phyloP scores from a whole-genome alignment of 2,888 invertebrate species.

The Drosophila hawaiiensis region DNA sequence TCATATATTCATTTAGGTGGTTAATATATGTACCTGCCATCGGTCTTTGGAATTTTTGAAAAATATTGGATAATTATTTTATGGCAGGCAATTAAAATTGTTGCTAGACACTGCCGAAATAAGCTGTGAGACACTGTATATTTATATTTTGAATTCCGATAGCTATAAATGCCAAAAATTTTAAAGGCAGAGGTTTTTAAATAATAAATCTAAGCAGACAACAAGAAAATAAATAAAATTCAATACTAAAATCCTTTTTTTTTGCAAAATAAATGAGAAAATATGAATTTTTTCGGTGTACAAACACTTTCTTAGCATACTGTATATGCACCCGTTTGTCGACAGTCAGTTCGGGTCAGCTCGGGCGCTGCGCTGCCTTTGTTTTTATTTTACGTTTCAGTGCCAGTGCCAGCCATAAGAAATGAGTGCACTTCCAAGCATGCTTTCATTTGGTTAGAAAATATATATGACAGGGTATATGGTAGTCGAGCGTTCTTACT shows the following conservation, averaged over 20 bases:
- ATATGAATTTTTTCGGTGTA: not conserved
- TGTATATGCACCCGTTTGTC: not conserved
- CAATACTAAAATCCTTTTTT: not conserved
- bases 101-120: too few relatives aligned
- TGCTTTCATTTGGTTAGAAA: not conserved
- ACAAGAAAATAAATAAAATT: not conserved
- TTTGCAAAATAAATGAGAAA: not conserved
- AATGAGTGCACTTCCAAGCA: not conserved
- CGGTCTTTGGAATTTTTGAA: too few relatives aligned
- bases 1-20: too few relatives aligned
- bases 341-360: not conserved
- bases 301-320: not conserved
- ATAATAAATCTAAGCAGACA: too few relatives aligned
- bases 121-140: too few relatives aligned
- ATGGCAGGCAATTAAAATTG: too few relatives aligned
- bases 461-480: not conserved
- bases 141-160: not conserved
- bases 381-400: not conserved
- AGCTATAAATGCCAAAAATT: too few relatives aligned
- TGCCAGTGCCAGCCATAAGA: not conserved
- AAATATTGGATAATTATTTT: too few relatives aligned
- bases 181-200: too few relatives aligned
- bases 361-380: not conserved
- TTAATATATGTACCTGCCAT: too few relatives aligned
- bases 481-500: not conserved